Base-by-base conservation (phyloP, 2,113 vertebrate species). In the Ophthalmolycus amberensis region DNA sequence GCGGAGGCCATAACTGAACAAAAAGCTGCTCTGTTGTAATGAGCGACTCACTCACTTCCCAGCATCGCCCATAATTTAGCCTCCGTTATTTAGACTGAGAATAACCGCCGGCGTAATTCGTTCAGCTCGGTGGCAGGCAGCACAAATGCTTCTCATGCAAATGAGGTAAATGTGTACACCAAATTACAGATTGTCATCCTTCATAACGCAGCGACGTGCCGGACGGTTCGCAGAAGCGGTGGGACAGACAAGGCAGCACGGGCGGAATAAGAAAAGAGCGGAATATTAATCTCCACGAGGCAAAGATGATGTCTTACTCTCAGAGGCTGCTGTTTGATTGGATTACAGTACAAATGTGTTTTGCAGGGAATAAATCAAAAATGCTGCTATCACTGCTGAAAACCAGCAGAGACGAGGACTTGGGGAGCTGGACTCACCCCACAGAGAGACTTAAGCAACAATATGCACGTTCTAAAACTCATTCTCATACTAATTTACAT, bases 181-280 rank as follows among this genome's bases (percentile, higher is more conserved):
- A 88, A 93, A 93, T 93, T 92, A 92, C 72, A 83, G 89, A 90
- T 79, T 93, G 91, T 90, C 91, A 86, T 18, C 0, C 27, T 10
- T 29, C 54, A 90, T 93, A 25, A 86, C 1, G 2, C 3, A 0
- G 65, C 69, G 2, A 46, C 42, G 5, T 27, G 63, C 40, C 32
- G 62, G 89, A 94, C 54, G 76, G 65, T 69, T 22, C 38, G 4
- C 91, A 93, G 91, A 6, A 14, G 34, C 50, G 0, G 9, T 18
- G 14, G n/a, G 15, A 50, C 72, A 67, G 78, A 73, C 59, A 1
- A 50, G 77, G 73, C 38, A 71, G 72, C 74, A 27, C 27, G 60
- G 40, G 34, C 10, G 16, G 64, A 69, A 71, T 18, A 14, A 80
- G 60, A 27, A 78, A 54, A 20, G 67, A 71, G 71, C 69, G 1